Evolutionary conservation across 2,113 vertebrate genomes (phyloP).

Genomic region (Microcebus tavaratra): DNA sequence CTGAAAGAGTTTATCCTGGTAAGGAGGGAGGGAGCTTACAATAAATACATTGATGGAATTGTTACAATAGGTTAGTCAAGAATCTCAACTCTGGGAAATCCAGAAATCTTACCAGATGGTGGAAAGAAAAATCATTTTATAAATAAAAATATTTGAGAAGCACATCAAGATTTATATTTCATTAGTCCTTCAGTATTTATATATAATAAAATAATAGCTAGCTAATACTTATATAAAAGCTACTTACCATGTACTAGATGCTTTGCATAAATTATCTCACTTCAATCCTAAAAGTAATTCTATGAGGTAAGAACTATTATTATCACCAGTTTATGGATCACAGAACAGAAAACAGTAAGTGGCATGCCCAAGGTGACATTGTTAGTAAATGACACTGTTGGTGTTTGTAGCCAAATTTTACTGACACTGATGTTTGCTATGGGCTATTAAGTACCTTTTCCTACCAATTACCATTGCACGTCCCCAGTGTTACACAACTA

Average conservation of each 20-base stretch:
- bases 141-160: background rate
- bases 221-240: background rate
- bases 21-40: background rate
- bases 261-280: background rate
- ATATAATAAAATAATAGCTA: background rate
- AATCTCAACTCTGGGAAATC: background rate
- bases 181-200: background rate
- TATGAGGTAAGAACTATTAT: background rate
- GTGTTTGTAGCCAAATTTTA: background rate
- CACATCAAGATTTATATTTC: background rate
- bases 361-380: background rate
- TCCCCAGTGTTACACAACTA: background rate
- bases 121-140: constrained; percentile 34
- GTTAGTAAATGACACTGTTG: background rate
- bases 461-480: background rate
- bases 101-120: background rate
- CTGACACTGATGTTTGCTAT: background rate
- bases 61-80: background rate
- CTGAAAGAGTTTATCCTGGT: background rate
- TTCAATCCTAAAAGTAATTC: background rate
- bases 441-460: background rate
- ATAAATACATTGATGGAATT: background rate
- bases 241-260: background rate
- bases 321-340: background rate
- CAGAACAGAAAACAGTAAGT: background rate